Evolutionary conservation across 2,797 vertebrate species (phyloP), one percentile per base, ranked within the genome.

Genomic region (Paguma larvata): DNA sequence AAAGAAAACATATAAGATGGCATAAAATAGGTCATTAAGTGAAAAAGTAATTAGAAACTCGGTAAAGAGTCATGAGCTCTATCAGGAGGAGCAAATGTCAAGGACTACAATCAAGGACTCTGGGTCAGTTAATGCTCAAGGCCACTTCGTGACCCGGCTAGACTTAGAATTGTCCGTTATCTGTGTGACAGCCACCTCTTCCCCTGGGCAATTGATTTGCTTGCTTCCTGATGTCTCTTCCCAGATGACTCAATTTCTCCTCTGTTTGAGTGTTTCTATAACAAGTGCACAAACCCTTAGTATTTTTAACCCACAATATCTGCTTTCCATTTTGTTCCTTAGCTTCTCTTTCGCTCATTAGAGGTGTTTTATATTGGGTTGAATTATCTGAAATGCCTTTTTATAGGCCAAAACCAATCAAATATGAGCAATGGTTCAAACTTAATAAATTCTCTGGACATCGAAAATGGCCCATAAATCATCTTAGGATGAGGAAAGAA

Each of bases 331-430:
- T 93, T 85, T 86, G n/a, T 85, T 85, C 44, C 5, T 51, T 80
- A 88, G 83, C 32, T 41, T 85, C 85, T 53, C 30, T 80, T 77
- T 80, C 2, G 7, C 62, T 89, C 82, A 53, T 27, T 44, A 25
- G 79, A 78, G 30, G 48, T 65, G 5, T 78, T 80, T 93, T 89
- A n/a, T 46, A 23, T 30, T 63, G 89, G n/a, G 6, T 38, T 70
- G 44, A 95, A 65, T n/a, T 16, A 72, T 70, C 72, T 56, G 46
- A 73, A 73, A 70, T 84, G 32, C 8, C 72, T 78, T 97, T 95
- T 56, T 70, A 16, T 44, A 85, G 48, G 44, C 93, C 59, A 67
- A 73, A 85, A 85, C 34, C 8, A 84, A 91, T 27, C 4, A 80
- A 30, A 44, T 41, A 59, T 72, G 51, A 65, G 2, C 62, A 38